phyloP scores from a whole-genome alignment of 2,113 vertebrate species.

The Tricholaema leucomelas region DNA sequence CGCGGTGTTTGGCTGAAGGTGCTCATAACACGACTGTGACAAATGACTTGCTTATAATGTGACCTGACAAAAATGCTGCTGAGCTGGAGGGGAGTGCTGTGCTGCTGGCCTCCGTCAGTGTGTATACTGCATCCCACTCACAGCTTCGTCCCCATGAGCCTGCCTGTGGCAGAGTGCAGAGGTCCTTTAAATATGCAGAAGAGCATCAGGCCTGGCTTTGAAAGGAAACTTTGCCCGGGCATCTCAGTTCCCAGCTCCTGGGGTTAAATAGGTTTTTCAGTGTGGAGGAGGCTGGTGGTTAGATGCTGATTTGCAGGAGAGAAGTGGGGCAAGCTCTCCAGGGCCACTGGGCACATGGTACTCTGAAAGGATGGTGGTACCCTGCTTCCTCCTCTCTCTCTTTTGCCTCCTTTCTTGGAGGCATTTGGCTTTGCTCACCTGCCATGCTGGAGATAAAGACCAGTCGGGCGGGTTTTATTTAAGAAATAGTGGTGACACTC shows the following conservation, averaged over 20 bases:
- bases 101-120: neutral
- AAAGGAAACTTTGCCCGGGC: neutral
- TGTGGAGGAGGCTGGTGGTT: neutral
- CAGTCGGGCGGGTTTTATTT: neutral
- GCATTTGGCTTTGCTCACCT: neutral
- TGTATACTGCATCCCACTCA: neutral
- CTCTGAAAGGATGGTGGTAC: neutral
- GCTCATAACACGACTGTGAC: neutral
- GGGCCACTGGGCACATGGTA: neutral
- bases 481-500: slow-evolving; percentile 8
- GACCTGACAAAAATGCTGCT: neutral
- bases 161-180: neutral
- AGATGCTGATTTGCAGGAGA: neutral
- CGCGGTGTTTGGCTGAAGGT: neutral
- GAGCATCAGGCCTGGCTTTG: neutral
- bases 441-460: neutral
- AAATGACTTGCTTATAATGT: neutral
- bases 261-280: neutral
- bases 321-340: neutral
- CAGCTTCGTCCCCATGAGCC: neutral
- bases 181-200: neutral
- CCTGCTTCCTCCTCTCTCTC: neutral
- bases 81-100: neutral
- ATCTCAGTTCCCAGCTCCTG: neutral
- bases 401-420: neutral